Conservation (phyloP, 1,140 invertebrate species). For the Leptoteleia sp. region DNA sequence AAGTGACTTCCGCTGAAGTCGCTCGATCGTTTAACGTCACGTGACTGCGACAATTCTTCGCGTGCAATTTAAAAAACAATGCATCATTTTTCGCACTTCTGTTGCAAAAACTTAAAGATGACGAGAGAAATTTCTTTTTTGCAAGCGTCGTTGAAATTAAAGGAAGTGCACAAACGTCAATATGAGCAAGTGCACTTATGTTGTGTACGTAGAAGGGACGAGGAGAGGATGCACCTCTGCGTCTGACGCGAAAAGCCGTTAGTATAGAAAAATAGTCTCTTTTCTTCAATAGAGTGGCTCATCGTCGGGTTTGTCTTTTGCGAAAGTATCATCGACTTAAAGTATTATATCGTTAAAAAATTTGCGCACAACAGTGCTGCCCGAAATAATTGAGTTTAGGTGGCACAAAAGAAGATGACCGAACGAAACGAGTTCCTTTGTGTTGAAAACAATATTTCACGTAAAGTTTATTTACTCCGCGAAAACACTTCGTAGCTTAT, state of each 20-base stretch:
- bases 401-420: not conserved
- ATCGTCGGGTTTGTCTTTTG: constrained; percentile 78
- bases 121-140: constrained; percentile 41
- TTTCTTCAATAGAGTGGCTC: constrained; percentile 76
- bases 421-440: constrained; percentile 3
- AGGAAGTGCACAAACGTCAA: constrained; percentile 53
- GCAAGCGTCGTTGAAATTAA: constrained; percentile 51
- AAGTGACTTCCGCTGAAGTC: no score
- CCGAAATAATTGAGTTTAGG: constrained; percentile 18
- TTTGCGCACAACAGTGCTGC: constrained; percentile 29
- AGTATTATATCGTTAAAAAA: constrained; percentile 69
- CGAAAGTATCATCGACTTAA: constrained; percentile 73
- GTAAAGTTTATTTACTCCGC: no score
- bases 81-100: constrained; percentile 39
- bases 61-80: constrained; percentile 24
- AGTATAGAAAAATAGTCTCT: constrained; percentile 79
- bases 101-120: constrained; percentile 25
- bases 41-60: constrained; percentile 37
- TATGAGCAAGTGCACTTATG: constrained; percentile 51
- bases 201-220: constrained; percentile 63
- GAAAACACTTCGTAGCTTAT: no score
- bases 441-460: no score
- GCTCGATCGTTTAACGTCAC: constrained; percentile 1
- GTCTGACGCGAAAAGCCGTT: constrained; percentile 75
- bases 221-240: constrained; percentile 63